Percentiles rank a stretch among this genome's conserved stretches.
phyloP scores from a whole-genome alignment of 2,888 invertebrate genomes.

The Rugalucina vietnamica region DNA sequence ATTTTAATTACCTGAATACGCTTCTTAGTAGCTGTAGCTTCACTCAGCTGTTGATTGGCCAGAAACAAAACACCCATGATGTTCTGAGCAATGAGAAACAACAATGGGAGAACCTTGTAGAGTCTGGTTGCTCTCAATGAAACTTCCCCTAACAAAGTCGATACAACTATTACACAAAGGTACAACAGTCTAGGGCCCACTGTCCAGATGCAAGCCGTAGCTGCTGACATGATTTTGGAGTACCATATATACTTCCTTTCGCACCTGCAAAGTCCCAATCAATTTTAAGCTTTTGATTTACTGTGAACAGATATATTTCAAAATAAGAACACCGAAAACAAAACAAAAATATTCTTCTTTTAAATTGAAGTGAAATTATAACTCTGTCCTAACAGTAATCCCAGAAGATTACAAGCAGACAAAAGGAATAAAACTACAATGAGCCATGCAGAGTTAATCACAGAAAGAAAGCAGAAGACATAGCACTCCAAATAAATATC shows the following conservation, averaged over 20 bases:
- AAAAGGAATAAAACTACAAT: no score
- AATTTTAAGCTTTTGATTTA: background rate
- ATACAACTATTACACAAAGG: constrained; percentile 44
- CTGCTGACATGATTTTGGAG: constrained; percentile 37
- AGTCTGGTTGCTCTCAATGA: constrained; percentile 45
- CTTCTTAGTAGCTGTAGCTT: background rate
- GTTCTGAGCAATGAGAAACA: constrained; percentile 54
- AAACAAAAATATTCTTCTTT: no score
- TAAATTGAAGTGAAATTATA: no score
- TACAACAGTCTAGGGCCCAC: constrained; percentile 64
- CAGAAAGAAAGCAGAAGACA: no score
- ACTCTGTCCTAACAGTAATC: no score
- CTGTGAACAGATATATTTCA: no score
- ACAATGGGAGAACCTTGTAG: constrained; percentile 57
- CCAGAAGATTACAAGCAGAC: no score
- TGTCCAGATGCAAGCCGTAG: constrained; percentile 54
- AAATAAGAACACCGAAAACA: no score
- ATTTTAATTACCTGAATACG: constrained; percentile 33
- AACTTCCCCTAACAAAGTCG: constrained; percentile 29
- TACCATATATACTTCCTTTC: constrained; percentile 43
- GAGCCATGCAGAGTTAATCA: no score
- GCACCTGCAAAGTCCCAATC: constrained; percentile 52
- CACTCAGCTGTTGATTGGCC: constrained; percentile 19
- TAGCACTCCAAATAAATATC: no score
- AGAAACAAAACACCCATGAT: constrained; percentile 59